These are phyloP conservation scores for Cyphomyrus discorhynchus DNA, from an alignment of 2,113 vertebrate species.

Conservation along the genomic window DNA sequence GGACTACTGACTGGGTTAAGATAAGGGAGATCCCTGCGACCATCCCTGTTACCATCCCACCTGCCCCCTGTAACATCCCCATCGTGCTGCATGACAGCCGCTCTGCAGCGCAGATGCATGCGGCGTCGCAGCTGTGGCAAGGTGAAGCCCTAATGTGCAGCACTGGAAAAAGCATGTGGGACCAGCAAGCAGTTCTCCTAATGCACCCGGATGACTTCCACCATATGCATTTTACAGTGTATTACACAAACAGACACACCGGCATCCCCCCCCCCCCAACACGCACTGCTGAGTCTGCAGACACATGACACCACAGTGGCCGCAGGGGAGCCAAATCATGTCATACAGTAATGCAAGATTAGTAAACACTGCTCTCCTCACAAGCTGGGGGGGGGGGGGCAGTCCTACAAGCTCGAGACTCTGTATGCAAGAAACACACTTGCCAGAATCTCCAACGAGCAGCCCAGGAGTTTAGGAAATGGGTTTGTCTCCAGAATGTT, in stretches of 20 bases:
- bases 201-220: not conserved
- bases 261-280: not conserved
- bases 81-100: not conserved
- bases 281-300: not conserved
- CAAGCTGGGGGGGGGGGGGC: not conserved
- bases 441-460: not conserved
- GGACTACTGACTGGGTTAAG: not conserved
- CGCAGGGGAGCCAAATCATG: not conserved
- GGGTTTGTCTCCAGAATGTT: not conserved
- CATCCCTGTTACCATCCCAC: not conserved
- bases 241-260: not conserved
- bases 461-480: not conserved
- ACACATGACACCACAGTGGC: not conserved
- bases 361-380: not conserved
- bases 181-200: not conserved
- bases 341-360: not conserved
- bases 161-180: conserved; percentile 13
- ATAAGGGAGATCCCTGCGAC: not conserved
- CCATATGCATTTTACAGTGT: not conserved
- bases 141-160: not conserved
- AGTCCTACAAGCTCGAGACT: not conserved
- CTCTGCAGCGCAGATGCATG: not conserved
- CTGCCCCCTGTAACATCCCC: not conserved
- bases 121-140: not conserved
- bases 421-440: not conserved